Conservation (phyloP, 2,888 invertebrate species). For the Drosophila suboccidentalis region DNA sequence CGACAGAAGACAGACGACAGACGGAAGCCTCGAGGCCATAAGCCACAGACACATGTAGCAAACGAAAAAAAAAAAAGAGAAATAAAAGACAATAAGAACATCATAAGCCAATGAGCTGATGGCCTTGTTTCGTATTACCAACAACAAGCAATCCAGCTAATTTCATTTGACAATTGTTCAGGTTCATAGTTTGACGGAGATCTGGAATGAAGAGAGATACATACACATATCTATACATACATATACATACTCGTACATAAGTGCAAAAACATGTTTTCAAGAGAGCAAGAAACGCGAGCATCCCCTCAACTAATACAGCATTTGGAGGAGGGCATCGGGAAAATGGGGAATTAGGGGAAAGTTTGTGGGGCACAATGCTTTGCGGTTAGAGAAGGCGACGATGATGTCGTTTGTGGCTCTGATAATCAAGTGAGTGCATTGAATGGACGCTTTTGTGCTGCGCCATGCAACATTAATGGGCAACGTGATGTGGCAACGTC, state of each 20-base stretch:
- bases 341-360: slow-evolving; percentile 3
- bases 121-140: slow-evolving; percentile 45
- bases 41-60: slow-evolving; percentile 56
- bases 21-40: slow-evolving; percentile 24
- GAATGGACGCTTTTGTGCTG: slow-evolving; percentile 50
- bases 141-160: slow-evolving; percentile 64
- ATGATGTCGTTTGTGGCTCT: slow-evolving; percentile 58
- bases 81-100: slow-evolving; percentile 29
- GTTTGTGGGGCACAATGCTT: slow-evolving; percentile 18
- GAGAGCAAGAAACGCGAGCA: slow-evolving; percentile 39
- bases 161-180: slow-evolving; percentile 74
- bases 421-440: slow-evolving; percentile 71
- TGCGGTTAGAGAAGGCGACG: slow-evolving; percentile 26
- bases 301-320: slow-evolving; percentile 38
- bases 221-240: background rate
- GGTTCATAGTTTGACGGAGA: slow-evolving; percentile 37
- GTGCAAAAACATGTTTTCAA: slow-evolving; percentile 77
- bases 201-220: slow-evolving; percentile 10
- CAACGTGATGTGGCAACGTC: slow-evolving; percentile 44
- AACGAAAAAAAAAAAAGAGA: background rate
- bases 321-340: background rate
- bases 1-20: too few species aligned
- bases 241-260: slow-evolving; percentile 41
- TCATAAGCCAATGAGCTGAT: slow-evolving; percentile 55
- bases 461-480: slow-evolving; percentile 61